Evolutionary conservation across 2,113 vertebrate genomes (phyloP).

Genomic region (Orcinus orca): DNA sequence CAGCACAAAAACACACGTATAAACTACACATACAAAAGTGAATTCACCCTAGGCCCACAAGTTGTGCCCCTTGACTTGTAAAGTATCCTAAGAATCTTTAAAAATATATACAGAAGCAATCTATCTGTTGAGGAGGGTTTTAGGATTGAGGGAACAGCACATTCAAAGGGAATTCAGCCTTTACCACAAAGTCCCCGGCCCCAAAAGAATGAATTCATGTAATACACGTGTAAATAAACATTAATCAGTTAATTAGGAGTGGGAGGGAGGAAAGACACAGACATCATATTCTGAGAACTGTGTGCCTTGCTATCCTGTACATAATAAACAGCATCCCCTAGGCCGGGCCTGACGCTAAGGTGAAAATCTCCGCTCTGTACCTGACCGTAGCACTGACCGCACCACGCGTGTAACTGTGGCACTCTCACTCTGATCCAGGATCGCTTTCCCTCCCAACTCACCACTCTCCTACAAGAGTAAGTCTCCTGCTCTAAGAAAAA

Average conservation of each 20-base stretch:
- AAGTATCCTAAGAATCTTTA: neutral
- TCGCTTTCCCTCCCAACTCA: neutral
- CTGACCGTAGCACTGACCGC: neutral
- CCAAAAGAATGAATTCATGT: neutral
- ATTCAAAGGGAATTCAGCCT: neutral
- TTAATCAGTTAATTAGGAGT: neutral
- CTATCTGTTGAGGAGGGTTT: neutral
- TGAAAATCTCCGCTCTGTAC: neutral
- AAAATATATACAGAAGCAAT: neutral
- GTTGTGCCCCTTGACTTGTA: neutral
- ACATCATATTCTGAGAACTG: neutral
- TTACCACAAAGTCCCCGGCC: neutral
- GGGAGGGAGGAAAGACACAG: neutral
- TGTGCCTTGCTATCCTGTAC: no score
- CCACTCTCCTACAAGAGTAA: neutral
- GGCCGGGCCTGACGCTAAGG: neutral
- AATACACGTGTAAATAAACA: neutral
- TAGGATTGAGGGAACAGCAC: neutral
- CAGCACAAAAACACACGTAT: neutral
- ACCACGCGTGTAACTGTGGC: fast-evolving
- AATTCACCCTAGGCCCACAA: neutral
- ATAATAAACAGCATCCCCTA: neutral
- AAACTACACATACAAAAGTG: neutral
- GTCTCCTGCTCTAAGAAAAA: neutral
- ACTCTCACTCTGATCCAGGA: no score